Evolutionary conservation across 2,888 invertebrate species (phyloP).

Genomic region (Hofmannophila pseudospretella): DNA sequence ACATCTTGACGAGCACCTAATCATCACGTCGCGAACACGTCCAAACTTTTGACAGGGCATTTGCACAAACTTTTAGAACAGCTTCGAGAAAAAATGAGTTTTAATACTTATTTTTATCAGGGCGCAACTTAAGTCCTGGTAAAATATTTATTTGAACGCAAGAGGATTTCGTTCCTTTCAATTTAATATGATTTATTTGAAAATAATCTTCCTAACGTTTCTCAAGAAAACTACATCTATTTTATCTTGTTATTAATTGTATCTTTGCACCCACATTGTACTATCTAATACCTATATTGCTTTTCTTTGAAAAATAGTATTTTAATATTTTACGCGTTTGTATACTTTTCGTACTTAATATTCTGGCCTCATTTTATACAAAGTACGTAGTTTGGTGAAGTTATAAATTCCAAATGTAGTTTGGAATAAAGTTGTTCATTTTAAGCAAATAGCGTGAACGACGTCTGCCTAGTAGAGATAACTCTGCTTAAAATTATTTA

Average conservation of each 20-base stretch:
- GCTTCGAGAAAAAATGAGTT: conserved; percentile 24
- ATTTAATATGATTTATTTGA: conserved; percentile 23
- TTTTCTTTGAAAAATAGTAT: no score
- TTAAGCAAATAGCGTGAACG: no score
- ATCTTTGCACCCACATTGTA: no score
- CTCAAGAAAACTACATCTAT: conserved; percentile 14
- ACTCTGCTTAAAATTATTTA: no score
- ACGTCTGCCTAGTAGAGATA: no score
- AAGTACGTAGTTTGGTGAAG: no score
- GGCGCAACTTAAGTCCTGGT: conserved; percentile 7
- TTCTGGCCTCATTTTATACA: no score
- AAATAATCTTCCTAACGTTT: conserved; percentile 19
- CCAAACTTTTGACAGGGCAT: conserved; percentile 35
- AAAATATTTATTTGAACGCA: conserved; percentile 21
- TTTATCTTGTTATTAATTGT: neutral
- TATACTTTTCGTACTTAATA: no score
- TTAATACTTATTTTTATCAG: conserved; percentile 18
- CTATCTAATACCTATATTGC: no score
- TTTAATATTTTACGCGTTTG: no score
- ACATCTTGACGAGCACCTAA: conserved; percentile 50
- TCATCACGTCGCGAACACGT: conserved; percentile 53
- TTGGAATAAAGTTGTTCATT: no score
- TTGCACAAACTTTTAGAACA: conserved; percentile 30
- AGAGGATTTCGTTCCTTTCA: conserved; percentile 16
- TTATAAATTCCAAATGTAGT: no score